These are phyloP conservation scores for Ecliptopera silaceata DNA, from an alignment of 2,888 invertebrate species.

Conservation along the genomic window DNA sequence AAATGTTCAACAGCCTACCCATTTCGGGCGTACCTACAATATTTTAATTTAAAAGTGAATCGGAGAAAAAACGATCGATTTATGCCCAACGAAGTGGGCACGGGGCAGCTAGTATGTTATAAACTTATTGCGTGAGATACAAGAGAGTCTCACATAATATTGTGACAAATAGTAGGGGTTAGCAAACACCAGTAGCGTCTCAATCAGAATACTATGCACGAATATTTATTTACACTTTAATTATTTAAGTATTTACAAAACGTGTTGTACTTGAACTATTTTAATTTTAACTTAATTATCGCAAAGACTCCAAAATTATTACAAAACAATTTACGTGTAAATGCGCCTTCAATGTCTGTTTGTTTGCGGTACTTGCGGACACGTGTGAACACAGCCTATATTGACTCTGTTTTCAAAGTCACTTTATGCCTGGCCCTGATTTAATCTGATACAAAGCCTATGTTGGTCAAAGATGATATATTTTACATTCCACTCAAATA, in stretches of 20 bases:
- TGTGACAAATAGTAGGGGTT: constrained; percentile 14
- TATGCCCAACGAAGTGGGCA: too few relatives aligned
- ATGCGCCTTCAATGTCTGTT: constrained; percentile 20
- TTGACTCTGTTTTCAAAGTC: not conserved
- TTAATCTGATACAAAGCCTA: not conserved
- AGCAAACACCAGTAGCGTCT: constrained; percentile 33
- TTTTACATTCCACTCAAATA: too few relatives aligned
- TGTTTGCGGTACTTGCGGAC: not conserved
- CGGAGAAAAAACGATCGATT: too few relatives aligned
- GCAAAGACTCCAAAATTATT: not conserved
- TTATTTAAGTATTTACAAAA: constrained; percentile 5
- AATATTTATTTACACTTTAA: constrained; percentile 13
- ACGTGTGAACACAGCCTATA: constrained; percentile 2
- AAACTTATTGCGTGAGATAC: too few relatives aligned
- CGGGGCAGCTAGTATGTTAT: too few relatives aligned
- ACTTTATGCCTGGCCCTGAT: not conserved
- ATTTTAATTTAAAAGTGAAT: too few relatives aligned
- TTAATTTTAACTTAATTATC: constrained; percentile 19
- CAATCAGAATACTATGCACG: constrained; percentile 12
- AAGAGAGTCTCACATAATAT: too few relatives aligned
- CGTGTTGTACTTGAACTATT: constrained; percentile 24
- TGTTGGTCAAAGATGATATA: too few relatives aligned
- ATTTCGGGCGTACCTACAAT: too few relatives aligned
- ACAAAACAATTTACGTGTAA: constrained; percentile 24
- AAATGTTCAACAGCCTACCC: too few relatives aligned